Base-by-base conservation (phyloP, 2,797 vertebrate species). In the Dendrocincla fuliginosa region DNA sequence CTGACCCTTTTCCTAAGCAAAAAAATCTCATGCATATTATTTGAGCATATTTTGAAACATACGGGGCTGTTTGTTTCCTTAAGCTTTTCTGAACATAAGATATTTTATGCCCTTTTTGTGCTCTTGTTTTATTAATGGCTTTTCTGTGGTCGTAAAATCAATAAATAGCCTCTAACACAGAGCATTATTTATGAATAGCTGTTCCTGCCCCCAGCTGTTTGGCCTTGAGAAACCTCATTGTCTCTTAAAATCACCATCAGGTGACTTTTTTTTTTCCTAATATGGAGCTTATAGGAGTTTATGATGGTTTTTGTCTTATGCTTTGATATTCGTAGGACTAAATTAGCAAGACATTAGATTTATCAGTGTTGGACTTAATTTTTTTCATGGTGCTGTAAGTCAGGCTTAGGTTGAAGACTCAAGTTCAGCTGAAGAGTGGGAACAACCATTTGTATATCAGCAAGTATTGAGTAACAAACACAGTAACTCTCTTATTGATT, bases 111-210 rank as follows among this genome's bases (percentile, higher is more conserved):
- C 84, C 23, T 89, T 93, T 70, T 80, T 74, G 64, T 70, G 84
- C 70, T 91, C 82, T 80, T 92, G 64, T 83, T 94, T 84, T 90
- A 61, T 69, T 93, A 91, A 93, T 94, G 78, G 46, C 46, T 90
- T 95, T 84, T 70, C 63, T 88, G 67, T 93, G 41, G 64, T 87
- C 39, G 68, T 59, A 32, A 85, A 89, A 87, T 92, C 84, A 93
- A 85, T 83, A 89, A 92, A 91, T 74, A 78, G 93, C 82, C 69
- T 89, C 64, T 85, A 81, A 85, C 49, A 24, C 46, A 75, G 56
- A 83, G 44, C 49, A 47, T 79, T 85, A 80, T 85, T 93, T 87
- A 85, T 83, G 67, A 96, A 47, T 42, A 60, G 86, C 37, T n/a
- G n/a, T 59, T n/a, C 70, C 68, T 4, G 10, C 80, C 65, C 47